phyloP scores from a whole-genome alignment of 2,797 vertebrate species.

The Eupleurogrammus muticus region DNA sequence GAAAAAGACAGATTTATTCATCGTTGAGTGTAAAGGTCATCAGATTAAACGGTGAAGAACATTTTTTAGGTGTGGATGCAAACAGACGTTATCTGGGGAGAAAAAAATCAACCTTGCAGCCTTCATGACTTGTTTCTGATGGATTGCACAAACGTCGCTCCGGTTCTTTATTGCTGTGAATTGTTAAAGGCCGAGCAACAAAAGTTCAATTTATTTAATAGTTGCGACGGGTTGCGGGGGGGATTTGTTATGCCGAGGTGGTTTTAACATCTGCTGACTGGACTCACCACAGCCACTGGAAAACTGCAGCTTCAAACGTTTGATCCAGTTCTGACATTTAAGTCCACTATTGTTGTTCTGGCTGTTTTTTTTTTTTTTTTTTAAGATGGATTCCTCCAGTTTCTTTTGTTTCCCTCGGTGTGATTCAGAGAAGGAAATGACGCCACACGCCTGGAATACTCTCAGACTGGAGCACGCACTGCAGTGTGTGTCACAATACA shows the following conservation, averaged over 20 bases:
- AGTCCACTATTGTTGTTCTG: slow-evolving; percentile 6
- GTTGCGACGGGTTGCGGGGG: slow-evolving; percentile 15
- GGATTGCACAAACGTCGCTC: background rate
- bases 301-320: slow-evolving; percentile 45
- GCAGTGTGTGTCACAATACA: slow-evolving; percentile 36
- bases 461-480: slow-evolving; percentile 26
- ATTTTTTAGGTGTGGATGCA: background rate
- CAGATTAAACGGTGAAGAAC: background rate
- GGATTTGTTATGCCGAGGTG: slow-evolving; percentile 36
- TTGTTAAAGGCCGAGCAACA: slow-evolving; percentile 9
- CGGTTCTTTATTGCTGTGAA: background rate
- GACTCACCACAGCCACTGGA: slow-evolving; percentile 56
- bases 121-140: background rate
- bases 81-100: too few species aligned
- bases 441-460: slow-evolving; percentile 70
- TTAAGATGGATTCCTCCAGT: slow-evolving; percentile 60
- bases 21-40: background rate
- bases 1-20: background rate
- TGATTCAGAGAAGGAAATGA: slow-evolving; percentile 79
- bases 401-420: slow-evolving; percentile 61
- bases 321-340: slow-evolving; percentile 4
- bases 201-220: slow-evolving; percentile 24
- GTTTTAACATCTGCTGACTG: slow-evolving; percentile 54
- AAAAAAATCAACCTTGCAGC: slow-evolving; percentile 1
- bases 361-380: too few species aligned